Percentiles rank a stretch among this genome's conserved stretches.
phyloP scores from a whole-genome alignment of 1,140 invertebrate genomes.

The Subanguina moxae region DNA sequence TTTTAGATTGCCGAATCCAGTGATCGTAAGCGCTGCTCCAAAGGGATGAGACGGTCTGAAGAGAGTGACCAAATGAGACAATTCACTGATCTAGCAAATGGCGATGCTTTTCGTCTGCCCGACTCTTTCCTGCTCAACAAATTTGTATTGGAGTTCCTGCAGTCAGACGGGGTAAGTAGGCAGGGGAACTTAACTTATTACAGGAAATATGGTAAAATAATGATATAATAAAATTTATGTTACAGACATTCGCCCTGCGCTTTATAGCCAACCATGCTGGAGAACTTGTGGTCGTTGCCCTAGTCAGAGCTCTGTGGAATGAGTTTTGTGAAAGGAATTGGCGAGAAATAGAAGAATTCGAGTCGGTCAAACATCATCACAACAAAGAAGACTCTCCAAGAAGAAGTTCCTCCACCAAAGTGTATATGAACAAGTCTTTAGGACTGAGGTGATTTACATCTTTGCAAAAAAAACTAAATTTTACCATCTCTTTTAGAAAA shows the following conservation, averaged over 20 bases:
- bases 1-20: constrained; percentile 2
- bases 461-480: neutral
- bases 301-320: constrained; percentile 62
- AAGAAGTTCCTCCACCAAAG: constrained; percentile 2
- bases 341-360: constrained; percentile 43
- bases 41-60: constrained; percentile 19
- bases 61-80: constrained; percentile 17
- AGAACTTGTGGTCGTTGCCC: constrained; percentile 62
- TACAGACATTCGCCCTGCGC: constrained; percentile 61
- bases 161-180: constrained; percentile 63
- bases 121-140: constrained; percentile 45
- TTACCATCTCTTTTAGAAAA: constrained; percentile 22
- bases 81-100: neutral
- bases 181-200: constrained; percentile 15
- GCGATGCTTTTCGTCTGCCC: constrained; percentile 23
- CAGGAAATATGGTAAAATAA: neutral
- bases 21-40: constrained; percentile 30
- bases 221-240: neutral
- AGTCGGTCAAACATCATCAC: constrained; percentile 3
- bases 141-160: constrained; percentile 62
- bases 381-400: neutral
- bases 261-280: constrained; percentile 64
- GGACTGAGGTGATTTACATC: neutral
- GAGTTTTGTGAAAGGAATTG: constrained; percentile 53
- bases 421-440: neutral